Base-by-base conservation (phyloP, 1,140 invertebrate species). In the Drosophila sp. region DNA sequence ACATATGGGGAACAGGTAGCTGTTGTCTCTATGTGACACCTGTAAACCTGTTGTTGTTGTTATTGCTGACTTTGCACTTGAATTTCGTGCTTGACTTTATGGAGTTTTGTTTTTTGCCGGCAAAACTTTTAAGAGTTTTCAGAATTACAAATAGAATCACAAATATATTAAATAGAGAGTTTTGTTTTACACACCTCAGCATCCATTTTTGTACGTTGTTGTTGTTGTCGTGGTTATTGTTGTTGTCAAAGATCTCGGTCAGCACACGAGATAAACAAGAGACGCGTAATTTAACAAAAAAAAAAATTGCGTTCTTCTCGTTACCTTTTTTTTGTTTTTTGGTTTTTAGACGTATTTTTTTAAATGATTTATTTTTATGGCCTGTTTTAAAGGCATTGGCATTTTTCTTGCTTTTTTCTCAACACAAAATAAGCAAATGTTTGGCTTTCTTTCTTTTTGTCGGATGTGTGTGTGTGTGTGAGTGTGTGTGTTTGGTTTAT, bases 291-390 rank as follows among this genome's bases (percentile, higher is more conserved):
- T 64, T 30, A 70, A 61, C 41, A 64, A 70, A 64, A 70, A 60
- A 60, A 76, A 58, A 35, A 62, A 69, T 63, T 64, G 41, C 57
- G 4, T 35, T 70, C 44, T 50, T 27, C 44, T 27, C 23, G 4
- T 50, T 27, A 50, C 23, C 25, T 50, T 27, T 30, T 60, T 61
- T 35, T 17, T 17, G 17, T 17, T 17, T 17, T 17, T 17, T 17
- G 17, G 17, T 17, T 17, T 35, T 60, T 40, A 33, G 32, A 35
- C 55, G 55, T 41, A 17, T 55, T 54, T 40, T 38, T 38, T 30
- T 81, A 68, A 78, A 80, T 79, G 75, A 72, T 79, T 81, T 86
- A 86, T 86, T 84, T 87, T 76, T 63, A 69, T 74, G 67, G 79
- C 30, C 65, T 73, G 65, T 62, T 74, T 74, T 71, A 47, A 62